Evolutionary conservation across 2,797 vertebrate species (phyloP), one percentile per base, ranked within the genome.

Genomic region (Crocodylus rhombifer): DNA sequence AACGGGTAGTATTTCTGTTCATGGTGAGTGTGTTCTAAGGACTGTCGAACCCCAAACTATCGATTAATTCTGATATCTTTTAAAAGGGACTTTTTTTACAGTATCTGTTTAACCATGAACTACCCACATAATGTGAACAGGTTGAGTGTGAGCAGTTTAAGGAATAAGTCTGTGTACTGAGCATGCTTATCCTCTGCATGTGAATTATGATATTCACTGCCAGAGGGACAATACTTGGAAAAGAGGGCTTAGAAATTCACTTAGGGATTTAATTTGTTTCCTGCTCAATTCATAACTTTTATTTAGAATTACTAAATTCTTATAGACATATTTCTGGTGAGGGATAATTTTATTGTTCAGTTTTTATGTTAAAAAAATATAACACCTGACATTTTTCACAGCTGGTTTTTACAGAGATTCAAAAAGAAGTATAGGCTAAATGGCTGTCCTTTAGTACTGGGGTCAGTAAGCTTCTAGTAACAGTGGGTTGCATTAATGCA

Each of bases 381-480:
- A 85, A 71, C 3, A 6, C 55, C 69, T 51, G 26, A 80, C 13
- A 3, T 83, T 84, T 87, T 92, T 87, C 42, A 79, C 42, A 81
- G 88, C 55, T 88, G 57, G 10, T 30, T 91, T 94, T 95, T 88
- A 76, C 3, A 90, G 88, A 83, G 81, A 25, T 80, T 13, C 56
- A 78, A 20, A 90, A 94, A 87, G 82, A 95, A 95, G 61, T 82
- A 6, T 23, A 63, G 90, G 94, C 55, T 91, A 81, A 78, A 63
- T 92, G 95, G 83, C 71, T 85, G 77, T 69, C 91, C 90, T 79
- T 83, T 77, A 90, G 56, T 91, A 92, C 42, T 10, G 42, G 42
- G 42, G 42, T 51, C 9, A 51, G 42, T 51, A 10, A 51, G 42
- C 42, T 51, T 51, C 42, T 51, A 51, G 42, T 42, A 42, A 42